Evolutionary conservation across 2,888 invertebrate genomes (phyloP).

Genomic region (Erannis defoliaria): DNA sequence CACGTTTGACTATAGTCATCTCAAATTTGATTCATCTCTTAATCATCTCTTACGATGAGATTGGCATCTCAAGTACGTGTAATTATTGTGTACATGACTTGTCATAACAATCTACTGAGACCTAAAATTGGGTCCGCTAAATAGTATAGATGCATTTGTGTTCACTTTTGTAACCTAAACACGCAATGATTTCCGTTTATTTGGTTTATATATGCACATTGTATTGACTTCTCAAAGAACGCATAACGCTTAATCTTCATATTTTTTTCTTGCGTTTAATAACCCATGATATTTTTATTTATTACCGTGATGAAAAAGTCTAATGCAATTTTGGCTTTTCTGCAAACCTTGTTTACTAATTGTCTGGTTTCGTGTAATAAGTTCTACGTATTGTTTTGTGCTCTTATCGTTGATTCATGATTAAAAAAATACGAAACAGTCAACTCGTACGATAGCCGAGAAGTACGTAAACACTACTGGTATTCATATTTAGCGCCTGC

Average conservation of each 20-base stretch:
- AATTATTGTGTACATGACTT: too few species aligned
- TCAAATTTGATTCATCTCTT: too few species aligned
- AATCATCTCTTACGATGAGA: too few species aligned
- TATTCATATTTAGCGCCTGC: neutral
- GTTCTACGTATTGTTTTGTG: neutral
- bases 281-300: neutral
- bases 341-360: neutral
- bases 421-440: neutral
- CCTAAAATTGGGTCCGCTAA: neutral
- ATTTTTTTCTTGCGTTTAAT: neutral
- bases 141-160: neutral
- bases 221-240: constrained; percentile 11
- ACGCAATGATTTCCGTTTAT: constrained; percentile 9
- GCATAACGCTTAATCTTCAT: neutral
- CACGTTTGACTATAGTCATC: neutral
- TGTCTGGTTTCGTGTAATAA: neutral
- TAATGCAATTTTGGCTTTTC: neutral
- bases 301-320: too few species aligned
- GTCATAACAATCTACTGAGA: neutral
- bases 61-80: too few species aligned
- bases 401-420: neutral
- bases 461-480: neutral
- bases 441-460: neutral
- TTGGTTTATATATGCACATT: constrained; percentile 8
- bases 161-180: constrained; percentile 4